A percentile compares a stretch with the other conserved stretches of the same genome.
These are phyloP conservation scores for Metopolophium dirhodum DNA, from an alignment of 1,140 invertebrate species.

Conservation along the genomic window DNA sequence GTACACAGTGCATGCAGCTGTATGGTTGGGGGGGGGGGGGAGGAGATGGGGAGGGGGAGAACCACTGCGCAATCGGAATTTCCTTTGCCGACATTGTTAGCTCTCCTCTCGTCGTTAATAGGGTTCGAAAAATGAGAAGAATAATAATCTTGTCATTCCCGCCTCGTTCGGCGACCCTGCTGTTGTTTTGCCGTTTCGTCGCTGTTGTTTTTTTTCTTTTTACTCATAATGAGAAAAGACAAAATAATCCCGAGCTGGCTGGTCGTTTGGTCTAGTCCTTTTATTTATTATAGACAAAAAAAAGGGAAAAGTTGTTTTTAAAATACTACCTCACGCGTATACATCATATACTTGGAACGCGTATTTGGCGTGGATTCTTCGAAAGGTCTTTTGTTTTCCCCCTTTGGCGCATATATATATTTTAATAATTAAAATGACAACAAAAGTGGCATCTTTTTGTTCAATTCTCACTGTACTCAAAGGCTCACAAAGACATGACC, in stretches of 20 bases:
- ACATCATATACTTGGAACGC: background rate
- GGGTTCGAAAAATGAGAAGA: constrained; percentile 48
- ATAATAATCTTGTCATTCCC: constrained; percentile 43
- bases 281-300: background rate
- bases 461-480: background rate
- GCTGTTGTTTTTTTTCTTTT: background rate
- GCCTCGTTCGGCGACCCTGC: background rate
- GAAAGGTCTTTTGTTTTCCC: constrained; percentile 16
- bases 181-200: background rate
- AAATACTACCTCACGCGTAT: background rate
- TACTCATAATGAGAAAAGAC: constrained; percentile 22
- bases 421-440: constrained; percentile 52
- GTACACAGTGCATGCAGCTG: background rate
- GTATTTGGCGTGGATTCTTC: background rate
- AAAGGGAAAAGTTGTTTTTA: background rate
- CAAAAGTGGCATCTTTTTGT: constrained; percentile 29
- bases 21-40: background rate
- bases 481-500: background rate
- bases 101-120: constrained; percentile 33
- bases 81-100: constrained; percentile 50
- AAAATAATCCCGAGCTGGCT: constrained; percentile 35
- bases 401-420: background rate
- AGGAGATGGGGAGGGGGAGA: no score
- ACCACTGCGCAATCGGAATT: constrained; percentile 43
- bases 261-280: constrained; percentile 29